Conservation (phyloP, 2,888 invertebrate species). For the Seira musarum region DNA sequence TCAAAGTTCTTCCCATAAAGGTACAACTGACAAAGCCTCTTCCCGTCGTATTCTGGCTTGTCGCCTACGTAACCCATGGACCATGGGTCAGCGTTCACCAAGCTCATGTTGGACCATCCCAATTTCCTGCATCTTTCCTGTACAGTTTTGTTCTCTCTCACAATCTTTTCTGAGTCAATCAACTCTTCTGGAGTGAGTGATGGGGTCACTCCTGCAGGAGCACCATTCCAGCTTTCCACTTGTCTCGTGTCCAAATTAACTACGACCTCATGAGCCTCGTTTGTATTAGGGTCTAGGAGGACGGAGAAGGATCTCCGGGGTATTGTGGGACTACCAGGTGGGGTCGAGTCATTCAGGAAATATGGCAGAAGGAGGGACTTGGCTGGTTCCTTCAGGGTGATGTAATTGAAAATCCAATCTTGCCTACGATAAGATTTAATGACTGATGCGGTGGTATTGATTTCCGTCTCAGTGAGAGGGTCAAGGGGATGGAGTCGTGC, state of each 20-base stretch:
- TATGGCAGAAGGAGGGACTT: slow-evolving; percentile 44
- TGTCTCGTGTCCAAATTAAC: slow-evolving; percentile 44
- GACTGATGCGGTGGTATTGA: slow-evolving; percentile 19
- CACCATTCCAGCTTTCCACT: slow-evolving; percentile 31
- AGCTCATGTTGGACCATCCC: slow-evolving; percentile 49
- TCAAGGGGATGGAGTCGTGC: slow-evolving; percentile 38
- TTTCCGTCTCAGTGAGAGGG: slow-evolving; percentile 36
- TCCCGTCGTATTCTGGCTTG: slow-evolving; percentile 42
- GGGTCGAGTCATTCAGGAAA: slow-evolving; percentile 31
- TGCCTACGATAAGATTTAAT: slow-evolving; percentile 11
- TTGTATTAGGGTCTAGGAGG: slow-evolving; percentile 27
- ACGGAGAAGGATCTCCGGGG: slow-evolving; percentile 42
- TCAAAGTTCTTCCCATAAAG: slow-evolving; percentile 46
- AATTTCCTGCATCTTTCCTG: slow-evolving; percentile 25
- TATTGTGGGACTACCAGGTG: slow-evolving; percentile 17
- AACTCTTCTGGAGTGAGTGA: slow-evolving; percentile 38
- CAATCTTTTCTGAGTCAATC: slow-evolving; percentile 30
- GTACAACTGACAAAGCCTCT: slow-evolving; percentile 43
- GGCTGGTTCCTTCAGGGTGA: slow-evolving; percentile 39
- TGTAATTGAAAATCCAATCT: slow-evolving; percentile 33
- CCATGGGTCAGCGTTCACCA: slow-evolving; percentile 55
- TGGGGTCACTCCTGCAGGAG: slow-evolving; percentile 21
- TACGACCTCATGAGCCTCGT: slow-evolving; percentile 30
- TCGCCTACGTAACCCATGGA: slow-evolving; percentile 54
- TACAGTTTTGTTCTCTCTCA: slow-evolving; percentile 21